Evolutionary conservation across 2,888 invertebrate genomes (phyloP), one percentile per base, ranked within the genome.

Genomic region (Stramonita haemastoma): DNA sequence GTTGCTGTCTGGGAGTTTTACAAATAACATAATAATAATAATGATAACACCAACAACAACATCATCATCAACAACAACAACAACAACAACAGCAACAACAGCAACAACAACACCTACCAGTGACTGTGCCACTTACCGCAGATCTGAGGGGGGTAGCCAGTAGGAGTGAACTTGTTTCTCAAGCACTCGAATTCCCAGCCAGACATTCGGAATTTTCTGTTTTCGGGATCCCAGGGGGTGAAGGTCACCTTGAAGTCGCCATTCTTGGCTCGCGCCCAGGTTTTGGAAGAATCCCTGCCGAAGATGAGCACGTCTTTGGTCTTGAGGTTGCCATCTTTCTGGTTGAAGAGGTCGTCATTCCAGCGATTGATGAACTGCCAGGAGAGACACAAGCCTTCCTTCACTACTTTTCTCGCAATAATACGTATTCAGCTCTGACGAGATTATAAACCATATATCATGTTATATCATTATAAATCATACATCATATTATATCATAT

Each of bases 201-300:
- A 13, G 84, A 56, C n/a, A n/a, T 46, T 1, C 26, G 26, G 56
- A 56, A 84, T 2, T 46, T n/a, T n/a, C 26, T 29, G 84, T 34
- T 84, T 17, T 84, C 84, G 11, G 84, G 84, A 13, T 84, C 56
- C 84, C 84, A 84, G 56, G 84, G 84, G 0, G 15, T 8, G 84
- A 84, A 84, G n/a, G 84, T 84, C 84, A 84, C 56, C 56, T 17
- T 56, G 84, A 84, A 84, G 84, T 84, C 84, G 26, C 84, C 84
- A n/a, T 84, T 84, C 84, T 57, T 56, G 56, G 84, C 56, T 26
- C 26, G 11, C 1, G 29, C 84, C n/a, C n/a, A 56, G 6, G 84
- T 84, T 13, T 56, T 29, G 11, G 2, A 8, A 56, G 13, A 15
- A 17, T 84, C 57, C 56, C 57, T 84, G 84, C 56, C 46, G 56